Evolutionary conservation across 1,140 invertebrate species (phyloP).

Genomic region (Calycopis cecrops): DNA sequence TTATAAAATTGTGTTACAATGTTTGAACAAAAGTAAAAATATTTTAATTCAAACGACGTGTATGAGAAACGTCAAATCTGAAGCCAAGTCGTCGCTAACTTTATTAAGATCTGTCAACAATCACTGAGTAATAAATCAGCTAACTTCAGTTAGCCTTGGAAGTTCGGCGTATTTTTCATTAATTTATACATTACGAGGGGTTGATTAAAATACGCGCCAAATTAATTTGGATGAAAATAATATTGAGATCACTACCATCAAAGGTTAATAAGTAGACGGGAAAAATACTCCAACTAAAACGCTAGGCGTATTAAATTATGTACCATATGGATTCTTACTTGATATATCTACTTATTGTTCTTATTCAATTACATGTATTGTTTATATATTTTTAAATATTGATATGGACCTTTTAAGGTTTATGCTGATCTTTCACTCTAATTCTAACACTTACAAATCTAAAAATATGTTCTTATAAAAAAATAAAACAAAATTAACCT

Average conservation of each 20-base stretch:
- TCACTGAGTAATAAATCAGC: no score
- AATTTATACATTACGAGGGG: background rate
- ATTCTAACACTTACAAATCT: slow-evolving; percentile 52
- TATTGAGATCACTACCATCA: slow-evolving; percentile 4
- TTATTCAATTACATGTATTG: slow-evolving; percentile 63
- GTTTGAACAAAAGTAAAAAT: no score
- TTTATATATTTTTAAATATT: slow-evolving; percentile 71
- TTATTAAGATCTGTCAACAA: no score
- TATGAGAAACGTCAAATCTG: no score
- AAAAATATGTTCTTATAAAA: slow-evolving; percentile 53
- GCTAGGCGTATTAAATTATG: slow-evolving; percentile 48
- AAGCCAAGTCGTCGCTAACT: no score
- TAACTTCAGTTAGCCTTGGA: no score
- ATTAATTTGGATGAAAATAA: background rate
- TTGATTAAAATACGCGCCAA: slow-evolving; percentile 1
- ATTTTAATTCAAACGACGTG: no score
- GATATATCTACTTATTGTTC: slow-evolving; percentile 71
- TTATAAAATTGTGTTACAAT: no score
- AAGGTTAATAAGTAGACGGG: slow-evolving; percentile 6
- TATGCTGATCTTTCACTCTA: slow-evolving; percentile 46
- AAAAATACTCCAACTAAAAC: slow-evolving; percentile 40
- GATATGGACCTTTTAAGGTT: slow-evolving; percentile 72
- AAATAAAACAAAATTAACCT: slow-evolving; percentile 46
- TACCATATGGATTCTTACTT: slow-evolving; percentile 35
- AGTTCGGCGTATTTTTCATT: no score